These are phyloP conservation scores for Brachyistius frenatus DNA, from an alignment of 2,113 vertebrate species.

Conservation along the genomic window DNA sequence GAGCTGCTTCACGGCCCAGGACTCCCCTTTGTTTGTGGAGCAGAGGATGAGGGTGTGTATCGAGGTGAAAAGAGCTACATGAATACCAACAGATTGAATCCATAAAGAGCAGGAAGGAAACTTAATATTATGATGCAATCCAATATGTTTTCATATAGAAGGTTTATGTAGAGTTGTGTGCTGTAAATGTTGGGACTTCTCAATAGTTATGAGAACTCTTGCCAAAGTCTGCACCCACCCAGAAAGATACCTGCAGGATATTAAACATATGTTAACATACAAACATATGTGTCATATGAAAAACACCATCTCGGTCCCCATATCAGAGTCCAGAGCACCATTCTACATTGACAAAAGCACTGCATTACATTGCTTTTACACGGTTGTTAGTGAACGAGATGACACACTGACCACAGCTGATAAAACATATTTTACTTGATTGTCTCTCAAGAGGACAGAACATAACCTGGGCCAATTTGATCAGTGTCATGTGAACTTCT, in stretches of 20 bases:
- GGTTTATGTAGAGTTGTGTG: not conserved
- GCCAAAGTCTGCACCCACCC: not conserved
- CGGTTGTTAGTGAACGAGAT: not conserved
- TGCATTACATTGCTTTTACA: not conserved
- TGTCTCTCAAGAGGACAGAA: too few relatives aligned
- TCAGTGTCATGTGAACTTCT: conserved; percentile 6
- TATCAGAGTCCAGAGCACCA: too few relatives aligned
- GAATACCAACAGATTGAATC: not conserved
- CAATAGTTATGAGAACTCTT: not conserved
- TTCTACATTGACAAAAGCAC: not conserved
- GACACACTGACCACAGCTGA: not conserved
- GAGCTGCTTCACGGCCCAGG: conserved; percentile 14
- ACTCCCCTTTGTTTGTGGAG: not conserved
- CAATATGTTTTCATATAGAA: not conserved
- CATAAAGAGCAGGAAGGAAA: conserved; percentile 8
- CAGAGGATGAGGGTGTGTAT: not conserved
- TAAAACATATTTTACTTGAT: not conserved
- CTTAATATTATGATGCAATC: conserved; percentile 10
- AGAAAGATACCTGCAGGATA: not conserved
- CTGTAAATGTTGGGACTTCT: not conserved
- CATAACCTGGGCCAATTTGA: not conserved
- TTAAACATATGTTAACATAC: not conserved
- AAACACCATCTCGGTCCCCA: too few relatives aligned
- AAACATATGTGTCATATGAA: not conserved
- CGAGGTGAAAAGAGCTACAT: not conserved